Percentiles rank a stretch among this genome's conserved stretches.
Evolutionary conservation across 2,113 vertebrate genomes (phyloP).

Genomic region (Syngnathus floridae): DNA sequence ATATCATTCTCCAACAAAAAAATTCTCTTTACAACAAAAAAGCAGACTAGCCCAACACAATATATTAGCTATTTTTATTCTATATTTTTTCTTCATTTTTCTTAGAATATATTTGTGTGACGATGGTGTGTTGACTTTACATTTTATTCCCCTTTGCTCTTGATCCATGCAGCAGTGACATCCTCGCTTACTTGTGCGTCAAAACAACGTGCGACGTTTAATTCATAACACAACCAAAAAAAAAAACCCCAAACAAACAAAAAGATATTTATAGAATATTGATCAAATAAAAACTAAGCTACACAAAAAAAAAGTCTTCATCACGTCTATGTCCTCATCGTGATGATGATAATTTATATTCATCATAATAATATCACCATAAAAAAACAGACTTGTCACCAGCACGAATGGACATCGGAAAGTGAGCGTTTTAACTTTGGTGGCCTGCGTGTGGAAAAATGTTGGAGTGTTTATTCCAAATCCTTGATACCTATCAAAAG

Average conservation of each 20-base stretch:
- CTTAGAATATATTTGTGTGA: slow-evolving; percentile 68
- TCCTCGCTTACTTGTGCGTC: slow-evolving; percentile 62
- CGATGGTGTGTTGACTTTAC: slow-evolving; percentile 75
- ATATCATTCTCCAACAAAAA: slow-evolving; percentile 85
- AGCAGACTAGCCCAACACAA: slow-evolving; percentile 90
- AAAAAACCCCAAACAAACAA: slow-evolving; percentile 49
- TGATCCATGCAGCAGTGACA: slow-evolving; percentile 80
- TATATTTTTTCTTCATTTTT: slow-evolving; percentile 64
- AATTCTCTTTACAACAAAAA: slow-evolving; percentile 74
- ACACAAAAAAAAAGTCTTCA: slow-evolving; percentile 63
- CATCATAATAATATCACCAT: slow-evolving; percentile 66
- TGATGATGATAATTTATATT: slow-evolving; percentile 19
- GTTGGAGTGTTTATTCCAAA: background rate
- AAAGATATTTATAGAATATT: slow-evolving; percentile 77
- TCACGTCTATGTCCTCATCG: slow-evolving; percentile 42
- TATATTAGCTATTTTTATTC: slow-evolving; percentile 87
- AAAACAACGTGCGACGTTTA: slow-evolving; percentile 74
- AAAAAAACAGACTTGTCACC: slow-evolving; percentile 46
- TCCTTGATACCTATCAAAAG: background rate
- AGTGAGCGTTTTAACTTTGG: slow-evolving; percentile 62
- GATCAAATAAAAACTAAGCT: slow-evolving; percentile 75
- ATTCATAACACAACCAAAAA: slow-evolving; percentile 73
- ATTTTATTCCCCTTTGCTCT: slow-evolving; percentile 69
- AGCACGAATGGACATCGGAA: slow-evolving; percentile 82
- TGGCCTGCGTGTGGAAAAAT: background rate